Conservation (phyloP, 2,888 invertebrate genomes). For the Rhingia rostrata region DNA sequence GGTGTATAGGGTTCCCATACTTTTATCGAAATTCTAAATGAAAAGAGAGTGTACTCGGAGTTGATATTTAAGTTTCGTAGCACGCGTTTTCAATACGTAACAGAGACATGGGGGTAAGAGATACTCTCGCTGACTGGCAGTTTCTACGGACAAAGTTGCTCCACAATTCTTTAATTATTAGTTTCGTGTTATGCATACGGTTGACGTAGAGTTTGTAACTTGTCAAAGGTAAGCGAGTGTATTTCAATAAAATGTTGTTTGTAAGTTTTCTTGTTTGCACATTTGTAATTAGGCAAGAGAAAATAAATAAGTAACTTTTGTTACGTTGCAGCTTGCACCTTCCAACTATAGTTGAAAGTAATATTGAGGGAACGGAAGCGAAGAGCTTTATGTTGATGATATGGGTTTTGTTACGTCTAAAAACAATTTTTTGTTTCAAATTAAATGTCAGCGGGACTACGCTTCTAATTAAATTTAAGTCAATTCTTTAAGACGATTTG, state of each 20-base stretch:
- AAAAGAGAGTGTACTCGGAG: constrained; percentile 23
- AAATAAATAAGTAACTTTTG: constrained; percentile 29
- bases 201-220: background rate
- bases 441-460: too few relatives aligned
- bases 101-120: constrained; percentile 10
- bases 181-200: constrained; percentile 49
- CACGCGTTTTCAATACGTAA: constrained; percentile 43
- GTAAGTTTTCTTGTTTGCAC: constrained; percentile 46
- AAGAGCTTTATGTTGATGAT: too few relatives aligned
- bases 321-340: background rate
- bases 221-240: constrained; percentile 25
- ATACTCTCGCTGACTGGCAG: background rate
- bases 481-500: too few relatives aligned
- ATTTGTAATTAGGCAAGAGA: constrained; percentile 56
- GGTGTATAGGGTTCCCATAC: constrained; percentile 8
- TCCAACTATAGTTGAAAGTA: background rate
- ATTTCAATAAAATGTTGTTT: constrained; percentile 42
- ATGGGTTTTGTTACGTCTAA: too few relatives aligned
- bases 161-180: constrained; percentile 66
- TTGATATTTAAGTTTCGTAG: constrained; percentile 38
- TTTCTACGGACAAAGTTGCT: constrained; percentile 42
- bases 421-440: too few relatives aligned
- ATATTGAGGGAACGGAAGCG: too few relatives aligned
- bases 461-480: too few relatives aligned
- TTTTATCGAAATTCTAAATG: constrained; percentile 46